Percentiles rank a stretch among this genome's conserved stretches.
Evolutionary conservation across 2,888 invertebrate genomes (phyloP).

Genomic region (Caenorhabditis sp.): DNA sequence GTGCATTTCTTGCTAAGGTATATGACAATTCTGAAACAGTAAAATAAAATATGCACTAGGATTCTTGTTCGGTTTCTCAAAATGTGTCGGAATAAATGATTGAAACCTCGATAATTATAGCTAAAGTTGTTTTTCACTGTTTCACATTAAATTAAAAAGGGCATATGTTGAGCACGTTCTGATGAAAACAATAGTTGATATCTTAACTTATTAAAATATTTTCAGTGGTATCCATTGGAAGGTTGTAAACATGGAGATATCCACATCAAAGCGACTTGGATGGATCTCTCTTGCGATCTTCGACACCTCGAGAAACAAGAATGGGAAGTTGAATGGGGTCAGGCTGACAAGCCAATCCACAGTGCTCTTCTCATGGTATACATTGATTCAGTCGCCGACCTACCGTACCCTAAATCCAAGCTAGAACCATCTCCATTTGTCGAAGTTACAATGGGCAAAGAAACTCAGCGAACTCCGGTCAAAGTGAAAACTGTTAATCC

Average conservation of each 20-base stretch:
- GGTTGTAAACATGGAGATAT: slow-evolving; percentile 93
- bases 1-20: too few species aligned
- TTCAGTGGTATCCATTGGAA: slow-evolving; percentile 91
- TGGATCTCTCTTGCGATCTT: slow-evolving; percentile 77
- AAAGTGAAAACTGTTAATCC: slow-evolving; percentile 82
- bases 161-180: background rate
- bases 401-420: slow-evolving; percentile 77
- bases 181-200: background rate
- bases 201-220: slow-evolving; percentile 10
- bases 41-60: too few species aligned
- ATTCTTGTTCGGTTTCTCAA: too few species aligned
- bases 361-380: slow-evolving; percentile 81
- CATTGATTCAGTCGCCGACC: slow-evolving; percentile 88
- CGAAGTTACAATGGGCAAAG: slow-evolving; percentile 82
- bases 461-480: slow-evolving; percentile 73
- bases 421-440: slow-evolving; percentile 84
- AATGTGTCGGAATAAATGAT: too few species aligned
- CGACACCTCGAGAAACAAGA: slow-evolving; percentile 47
- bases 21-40: too few species aligned
- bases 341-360: slow-evolving; percentile 70
- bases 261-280: slow-evolving; percentile 88
- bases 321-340: slow-evolving; percentile 59
- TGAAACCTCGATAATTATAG: too few species aligned
- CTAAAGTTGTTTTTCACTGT: too few species aligned
- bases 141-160: too few species aligned